Evolutionary conservation across 2,888 invertebrate genomes (phyloP), one percentile per base, ranked within the genome.

Genomic region (Neelides folsomi): DNA sequence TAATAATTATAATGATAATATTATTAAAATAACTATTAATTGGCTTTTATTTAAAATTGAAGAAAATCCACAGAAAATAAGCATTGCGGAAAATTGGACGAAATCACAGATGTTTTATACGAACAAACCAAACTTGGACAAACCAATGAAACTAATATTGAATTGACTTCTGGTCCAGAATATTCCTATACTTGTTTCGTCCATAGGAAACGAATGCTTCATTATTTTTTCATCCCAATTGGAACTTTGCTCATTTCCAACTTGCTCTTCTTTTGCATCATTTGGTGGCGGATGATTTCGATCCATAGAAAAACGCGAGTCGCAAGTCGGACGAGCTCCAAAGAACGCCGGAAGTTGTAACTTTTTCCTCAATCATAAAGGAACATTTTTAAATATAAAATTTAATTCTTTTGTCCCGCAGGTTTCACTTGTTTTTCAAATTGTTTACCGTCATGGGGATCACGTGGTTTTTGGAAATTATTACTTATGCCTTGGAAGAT

Each of bases 361-460:
- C 37, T 37, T 35, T 36, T 16, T 36, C 12, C 34, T 13, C 37
- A 47, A 4, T 47, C n/a, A 7, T 47, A n/a, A n/a, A n/a, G 37
- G 7, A 6, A 48, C 34, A 34, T 16, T 1, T 6, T 36, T 40
- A 40, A 40, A 37, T 10, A 12, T 52, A 47, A 13, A 34, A 20
- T 15, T 41, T 13, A 7, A 18, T 18, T 34, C n/a, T 41, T 38
- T 27, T 15, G 16, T 34, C 27, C 42, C 19, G 10, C 20, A 58
- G 58, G 37, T 46, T 54, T 37, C 16, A 40, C 15, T 40, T 59
- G 16, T 57, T 55, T 43, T 40, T 51, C 7, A 59, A 59, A 40
- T 48, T 59, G n/a, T 57, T 57, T n/a, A 37, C 55, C 4, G 47
- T 59, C n/a, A 55, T 59, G 55, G 59, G 59, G 8, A 12, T 52